These are phyloP conservation scores for Pelecanoides urinatrix DNA, from an alignment of 2,113 vertebrate genomes.

Conservation along the genomic window DNA sequence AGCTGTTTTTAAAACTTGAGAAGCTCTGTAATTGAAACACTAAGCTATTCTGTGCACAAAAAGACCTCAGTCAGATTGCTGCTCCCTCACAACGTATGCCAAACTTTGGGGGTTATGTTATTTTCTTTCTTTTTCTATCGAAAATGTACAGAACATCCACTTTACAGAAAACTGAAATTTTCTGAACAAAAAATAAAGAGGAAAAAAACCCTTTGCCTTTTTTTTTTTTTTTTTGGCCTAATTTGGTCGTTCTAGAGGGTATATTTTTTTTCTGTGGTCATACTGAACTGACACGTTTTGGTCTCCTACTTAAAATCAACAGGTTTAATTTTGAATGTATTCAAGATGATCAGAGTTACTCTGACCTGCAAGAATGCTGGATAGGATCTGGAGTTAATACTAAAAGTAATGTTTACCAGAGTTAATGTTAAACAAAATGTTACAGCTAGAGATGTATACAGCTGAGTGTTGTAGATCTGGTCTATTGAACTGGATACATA, in stretches of 20 bases:
- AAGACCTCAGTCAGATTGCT: background rate
- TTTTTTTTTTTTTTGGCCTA: background rate
- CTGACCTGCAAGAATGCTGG: background rate
- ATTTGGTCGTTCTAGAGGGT: background rate
- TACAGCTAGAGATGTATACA: background rate
- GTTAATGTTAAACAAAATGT: background rate
- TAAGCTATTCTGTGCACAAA: background rate
- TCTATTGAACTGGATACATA: background rate
- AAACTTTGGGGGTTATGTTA: background rate
- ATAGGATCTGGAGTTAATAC: background rate
- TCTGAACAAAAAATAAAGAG: background rate
- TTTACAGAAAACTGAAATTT: background rate
- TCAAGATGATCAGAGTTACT: background rate
- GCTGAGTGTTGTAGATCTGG: background rate
- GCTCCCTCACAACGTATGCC: background rate
- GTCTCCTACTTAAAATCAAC: background rate
- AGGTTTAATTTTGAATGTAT: background rate
- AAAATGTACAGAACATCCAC: background rate
- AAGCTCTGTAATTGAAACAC: constrained; percentile 18
- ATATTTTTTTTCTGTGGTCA: background rate
- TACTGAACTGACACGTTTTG: background rate
- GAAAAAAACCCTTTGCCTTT: accelerated
- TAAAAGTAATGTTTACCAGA: background rate
- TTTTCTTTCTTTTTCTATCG: background rate
- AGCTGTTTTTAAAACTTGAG: background rate